Percentiles rank a stretch among this genome's conserved stretches.
These are phyloP conservation scores for Ophiodon elongatus DNA, from an alignment of 2,113 vertebrate species.

Conservation along the genomic window DNA sequence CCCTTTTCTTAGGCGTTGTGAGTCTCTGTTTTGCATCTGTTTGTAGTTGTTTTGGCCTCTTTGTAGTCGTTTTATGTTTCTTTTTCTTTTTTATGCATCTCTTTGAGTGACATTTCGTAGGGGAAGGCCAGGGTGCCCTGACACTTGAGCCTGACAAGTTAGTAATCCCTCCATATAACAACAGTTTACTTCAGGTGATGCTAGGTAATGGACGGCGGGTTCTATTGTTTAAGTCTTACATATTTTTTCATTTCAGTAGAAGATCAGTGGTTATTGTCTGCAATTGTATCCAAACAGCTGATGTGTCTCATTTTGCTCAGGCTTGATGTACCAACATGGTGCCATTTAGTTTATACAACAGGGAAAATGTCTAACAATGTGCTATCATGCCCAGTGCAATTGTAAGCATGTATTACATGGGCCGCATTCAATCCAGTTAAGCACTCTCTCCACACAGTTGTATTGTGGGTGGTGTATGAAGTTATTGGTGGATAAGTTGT, in stretches of 20 bases:
- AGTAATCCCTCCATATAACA: too few species aligned
- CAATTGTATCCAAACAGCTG: background rate
- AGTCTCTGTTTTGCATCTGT: too few species aligned
- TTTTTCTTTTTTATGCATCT: background rate
- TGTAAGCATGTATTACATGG: background rate
- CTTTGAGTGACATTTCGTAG: too few species aligned
- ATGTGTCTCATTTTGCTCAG: background rate
- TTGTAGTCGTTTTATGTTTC: background rate
- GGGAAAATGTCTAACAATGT: background rate
- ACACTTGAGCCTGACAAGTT: too few species aligned
- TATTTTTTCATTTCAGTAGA: background rate
- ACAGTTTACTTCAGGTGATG: background rate
- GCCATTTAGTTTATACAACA: background rate
- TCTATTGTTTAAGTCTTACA: too few species aligned
- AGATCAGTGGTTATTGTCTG: background rate
- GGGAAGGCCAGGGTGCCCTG: too few species aligned
- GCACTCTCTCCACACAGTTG: background rate
- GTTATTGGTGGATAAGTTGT: background rate
- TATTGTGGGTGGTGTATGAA: conserved; percentile 1
- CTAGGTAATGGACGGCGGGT: too few species aligned
- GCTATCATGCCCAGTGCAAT: background rate
- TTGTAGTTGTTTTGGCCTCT: background rate
- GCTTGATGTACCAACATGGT: background rate
- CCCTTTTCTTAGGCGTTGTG: too few species aligned
- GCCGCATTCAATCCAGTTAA: background rate